Evolutionary conservation across 2,797 vertebrate genomes (phyloP).

Genomic region (Botia kubotai): DNA sequence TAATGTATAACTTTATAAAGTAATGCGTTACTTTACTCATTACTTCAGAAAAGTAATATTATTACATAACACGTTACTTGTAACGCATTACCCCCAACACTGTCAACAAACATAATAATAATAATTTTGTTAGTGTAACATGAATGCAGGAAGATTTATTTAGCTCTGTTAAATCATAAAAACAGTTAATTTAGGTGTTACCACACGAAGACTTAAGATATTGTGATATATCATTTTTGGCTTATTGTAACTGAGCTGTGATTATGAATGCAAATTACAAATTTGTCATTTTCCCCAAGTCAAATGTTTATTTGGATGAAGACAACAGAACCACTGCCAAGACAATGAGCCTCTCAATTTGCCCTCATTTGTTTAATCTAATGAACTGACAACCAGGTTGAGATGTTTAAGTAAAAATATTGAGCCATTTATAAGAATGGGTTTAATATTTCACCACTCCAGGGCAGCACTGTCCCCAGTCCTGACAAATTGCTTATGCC

Average conservation of each 20-base stretch:
- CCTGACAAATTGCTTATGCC: constrained; percentile 60
- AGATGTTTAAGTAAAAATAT: constrained; percentile 69
- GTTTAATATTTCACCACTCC: constrained; percentile 58
- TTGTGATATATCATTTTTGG: neutral
- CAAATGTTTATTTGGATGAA: too few species aligned
- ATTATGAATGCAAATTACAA: constrained; percentile 39
- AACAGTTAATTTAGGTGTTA: neutral
- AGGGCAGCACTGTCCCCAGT: constrained; percentile 56
- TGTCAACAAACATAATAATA: too few species aligned
- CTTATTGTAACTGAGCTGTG: neutral
- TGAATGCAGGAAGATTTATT: too few species aligned
- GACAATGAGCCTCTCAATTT: constrained; percentile 59
- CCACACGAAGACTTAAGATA: neutral
- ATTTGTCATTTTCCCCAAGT: constrained; percentile 8
- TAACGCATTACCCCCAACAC: too few species aligned
- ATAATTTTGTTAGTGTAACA: neutral
- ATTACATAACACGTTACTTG: too few species aligned
- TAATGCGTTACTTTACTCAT: too few species aligned
- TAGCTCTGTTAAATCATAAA: too few species aligned
- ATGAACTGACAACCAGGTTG: constrained; percentile 73
- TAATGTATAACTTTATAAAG: too few species aligned
- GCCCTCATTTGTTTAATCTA: constrained; percentile 69
- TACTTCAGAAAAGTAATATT: too few species aligned
- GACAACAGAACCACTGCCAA: constrained; percentile 31
- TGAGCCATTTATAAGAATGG: constrained; percentile 63